phyloP scores from a whole-genome alignment of 2,113 vertebrate species.

The Copsychus sechellarum region DNA sequence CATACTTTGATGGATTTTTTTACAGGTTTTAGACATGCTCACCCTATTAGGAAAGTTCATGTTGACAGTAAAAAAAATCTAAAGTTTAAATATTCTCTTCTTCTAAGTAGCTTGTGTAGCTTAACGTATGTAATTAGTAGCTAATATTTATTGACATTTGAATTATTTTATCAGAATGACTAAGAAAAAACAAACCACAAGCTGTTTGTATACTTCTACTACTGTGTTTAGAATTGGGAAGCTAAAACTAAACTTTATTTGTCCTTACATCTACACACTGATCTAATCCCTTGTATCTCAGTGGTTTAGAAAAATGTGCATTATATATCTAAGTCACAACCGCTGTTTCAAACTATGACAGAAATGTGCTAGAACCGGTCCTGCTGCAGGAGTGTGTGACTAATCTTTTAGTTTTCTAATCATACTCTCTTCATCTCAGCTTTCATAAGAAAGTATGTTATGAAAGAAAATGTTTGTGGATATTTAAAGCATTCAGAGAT shows the following conservation, averaged over 20 bases:
- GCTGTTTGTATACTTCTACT: background rate
- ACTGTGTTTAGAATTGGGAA: background rate
- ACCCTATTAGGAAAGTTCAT: background rate
- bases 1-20: background rate
- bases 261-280: background rate
- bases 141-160: background rate
- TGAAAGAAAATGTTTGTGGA: background rate
- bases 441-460: background rate
- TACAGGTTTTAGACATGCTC: background rate
- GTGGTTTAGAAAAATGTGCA: background rate
- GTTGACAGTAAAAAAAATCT: background rate
- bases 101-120: background rate
- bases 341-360: conserved; percentile 20
- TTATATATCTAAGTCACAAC: background rate
- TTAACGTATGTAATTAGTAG: background rate
- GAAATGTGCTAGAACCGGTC: conserved; percentile 60
- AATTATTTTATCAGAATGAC: background rate
- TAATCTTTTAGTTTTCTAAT: conserved; percentile 25
- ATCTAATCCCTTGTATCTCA: background rate
- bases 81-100: background rate
- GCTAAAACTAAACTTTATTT: background rate
- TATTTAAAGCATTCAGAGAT: background rate
- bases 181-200: background rate
- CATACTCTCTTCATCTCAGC: background rate
- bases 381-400: conserved; percentile 29